These are phyloP conservation scores for Drosophila anceps DNA, from an alignment of 2,888 invertebrate genomes.

Conservation along the genomic window DNA sequence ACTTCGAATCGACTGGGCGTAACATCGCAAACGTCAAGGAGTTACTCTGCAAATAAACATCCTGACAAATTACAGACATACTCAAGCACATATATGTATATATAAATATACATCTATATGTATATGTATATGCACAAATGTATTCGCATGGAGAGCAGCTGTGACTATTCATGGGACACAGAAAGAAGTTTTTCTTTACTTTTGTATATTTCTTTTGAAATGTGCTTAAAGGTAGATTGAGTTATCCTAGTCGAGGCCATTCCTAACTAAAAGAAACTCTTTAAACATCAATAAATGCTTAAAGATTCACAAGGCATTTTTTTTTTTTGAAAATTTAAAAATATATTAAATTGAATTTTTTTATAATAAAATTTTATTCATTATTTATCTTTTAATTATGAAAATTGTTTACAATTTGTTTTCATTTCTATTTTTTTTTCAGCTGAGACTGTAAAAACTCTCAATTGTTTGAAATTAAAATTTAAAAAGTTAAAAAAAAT, in stretches of 20 bases:
- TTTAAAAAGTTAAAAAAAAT: too few species aligned
- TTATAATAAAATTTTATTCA: too few species aligned
- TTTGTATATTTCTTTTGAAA: background rate
- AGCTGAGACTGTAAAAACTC: too few species aligned
- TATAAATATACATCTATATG: background rate
- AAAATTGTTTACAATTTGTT: too few species aligned
- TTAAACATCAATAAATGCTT: background rate
- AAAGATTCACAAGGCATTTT: background rate
- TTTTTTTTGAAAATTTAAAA: too few species aligned
- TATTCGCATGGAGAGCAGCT: background rate
- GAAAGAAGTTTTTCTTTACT: background rate
- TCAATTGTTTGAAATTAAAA: too few species aligned
- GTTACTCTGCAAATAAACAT: conserved; percentile 7
- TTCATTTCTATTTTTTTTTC: too few species aligned
- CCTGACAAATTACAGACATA: background rate
- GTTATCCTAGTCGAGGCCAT: background rate
- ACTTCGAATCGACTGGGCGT: conserved; percentile 48
- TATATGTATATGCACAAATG: too few species aligned
- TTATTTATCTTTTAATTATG: too few species aligned
- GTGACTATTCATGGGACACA: background rate
- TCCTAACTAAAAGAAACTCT: background rate
- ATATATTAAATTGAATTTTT: too few species aligned
- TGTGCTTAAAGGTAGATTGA: background rate
- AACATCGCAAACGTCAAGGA: conserved; percentile 30
- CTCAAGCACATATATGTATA: background rate